Percentiles rank a stretch among this genome's conserved stretches.
Evolutionary conservation across 2,113 vertebrate species (phyloP).

Genomic region (Sapayoa aenigma): DNA sequence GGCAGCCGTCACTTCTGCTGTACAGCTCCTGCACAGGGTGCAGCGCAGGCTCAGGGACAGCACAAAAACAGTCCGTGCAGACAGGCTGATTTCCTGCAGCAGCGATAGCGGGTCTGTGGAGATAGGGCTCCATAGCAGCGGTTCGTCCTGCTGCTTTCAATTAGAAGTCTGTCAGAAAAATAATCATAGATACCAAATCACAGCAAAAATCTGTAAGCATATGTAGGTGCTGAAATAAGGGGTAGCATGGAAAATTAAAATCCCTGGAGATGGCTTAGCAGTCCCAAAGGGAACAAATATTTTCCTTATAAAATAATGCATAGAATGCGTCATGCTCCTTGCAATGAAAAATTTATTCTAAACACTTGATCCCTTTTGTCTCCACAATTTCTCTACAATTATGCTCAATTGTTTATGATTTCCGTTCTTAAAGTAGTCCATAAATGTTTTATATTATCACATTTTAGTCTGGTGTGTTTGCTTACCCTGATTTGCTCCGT

Average conservation of each 20-base stretch:
- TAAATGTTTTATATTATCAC: background rate
- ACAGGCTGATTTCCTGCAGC: background rate
- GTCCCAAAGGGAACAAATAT: background rate
- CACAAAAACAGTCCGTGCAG: background rate
- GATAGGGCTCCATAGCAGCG: background rate
- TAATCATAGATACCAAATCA: background rate
- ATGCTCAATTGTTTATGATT: background rate
- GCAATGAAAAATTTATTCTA: background rate
- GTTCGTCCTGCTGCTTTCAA: background rate
- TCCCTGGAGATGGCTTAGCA: background rate
- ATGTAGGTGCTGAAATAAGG: background rate
- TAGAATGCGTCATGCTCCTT: background rate
- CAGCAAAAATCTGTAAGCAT: background rate
- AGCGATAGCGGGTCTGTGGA: background rate
- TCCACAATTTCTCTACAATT: background rate
- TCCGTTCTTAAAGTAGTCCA: background rate
- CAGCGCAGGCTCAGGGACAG: background rate
- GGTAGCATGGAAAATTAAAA: background rate
- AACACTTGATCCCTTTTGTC: background rate
- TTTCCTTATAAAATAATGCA: background rate
- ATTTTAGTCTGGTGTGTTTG: background rate
- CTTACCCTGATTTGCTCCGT: background rate
- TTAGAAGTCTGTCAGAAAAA: background rate
- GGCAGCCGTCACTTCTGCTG: background rate
- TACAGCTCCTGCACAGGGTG: accelerated